Conservation (phyloP, 2,113 vertebrate genomes). For the Hassar affinis region DNA sequence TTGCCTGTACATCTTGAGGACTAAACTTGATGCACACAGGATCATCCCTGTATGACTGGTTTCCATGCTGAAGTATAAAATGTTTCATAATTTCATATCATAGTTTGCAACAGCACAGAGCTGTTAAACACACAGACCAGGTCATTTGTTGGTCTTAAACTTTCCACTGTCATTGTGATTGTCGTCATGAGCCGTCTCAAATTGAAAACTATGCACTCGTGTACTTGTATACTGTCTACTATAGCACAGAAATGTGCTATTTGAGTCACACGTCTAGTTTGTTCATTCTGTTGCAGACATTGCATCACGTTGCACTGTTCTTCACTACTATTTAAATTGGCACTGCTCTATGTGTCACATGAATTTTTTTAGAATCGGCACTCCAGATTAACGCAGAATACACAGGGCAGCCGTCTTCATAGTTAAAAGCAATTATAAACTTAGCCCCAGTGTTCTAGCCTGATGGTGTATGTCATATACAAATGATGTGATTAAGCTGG, state of each 20-base stretch:
- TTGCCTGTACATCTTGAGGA: neutral
- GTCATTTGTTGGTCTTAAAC: neutral
- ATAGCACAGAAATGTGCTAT: neutral
- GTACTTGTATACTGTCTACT: neutral
- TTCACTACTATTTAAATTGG: neutral
- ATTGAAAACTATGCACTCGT: neutral
- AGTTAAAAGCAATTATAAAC: constrained; percentile 11
- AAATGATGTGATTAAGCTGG: constrained; percentile 41
- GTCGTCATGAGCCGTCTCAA: neutral
- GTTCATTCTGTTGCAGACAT: constrained; percentile 5
- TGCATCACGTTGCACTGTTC: constrained; percentile 19
- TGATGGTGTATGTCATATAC: constrained; percentile 38
- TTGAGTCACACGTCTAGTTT: constrained; percentile 26
- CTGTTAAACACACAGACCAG: neutral
- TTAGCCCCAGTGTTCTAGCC: neutral
- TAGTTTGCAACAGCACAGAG: neutral
- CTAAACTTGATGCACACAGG: neutral
- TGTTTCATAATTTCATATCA: neutral
- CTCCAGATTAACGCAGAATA: neutral
- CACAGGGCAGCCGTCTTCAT: neutral
- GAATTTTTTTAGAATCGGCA: neutral
- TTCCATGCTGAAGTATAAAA: neutral
- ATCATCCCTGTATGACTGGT: neutral
- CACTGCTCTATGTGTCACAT: neutral
- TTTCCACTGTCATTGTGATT: neutral